Evolutionary conservation across 2,797 vertebrate species (phyloP).

Genomic region (Kryptopterus vitreolus): DNA sequence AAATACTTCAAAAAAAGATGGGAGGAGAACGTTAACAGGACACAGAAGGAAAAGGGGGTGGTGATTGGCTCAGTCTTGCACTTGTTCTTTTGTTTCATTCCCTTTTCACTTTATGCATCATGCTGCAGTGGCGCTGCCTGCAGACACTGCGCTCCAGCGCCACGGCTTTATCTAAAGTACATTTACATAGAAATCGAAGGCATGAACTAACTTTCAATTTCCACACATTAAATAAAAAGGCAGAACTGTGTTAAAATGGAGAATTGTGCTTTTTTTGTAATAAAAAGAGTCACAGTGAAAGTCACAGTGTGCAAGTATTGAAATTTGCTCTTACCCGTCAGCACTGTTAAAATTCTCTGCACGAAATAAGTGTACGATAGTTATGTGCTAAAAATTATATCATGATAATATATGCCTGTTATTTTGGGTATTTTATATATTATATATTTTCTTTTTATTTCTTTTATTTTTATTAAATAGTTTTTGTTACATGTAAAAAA

Average conservation of each 20-base stretch:
- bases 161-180: slow-evolving; percentile 45
- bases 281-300: neutral
- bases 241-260: neutral
- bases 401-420: neutral
- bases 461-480: neutral
- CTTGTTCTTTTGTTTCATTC: slow-evolving; percentile 52
- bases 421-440: neutral
- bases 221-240: slow-evolving; percentile 12
- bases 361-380: neutral
- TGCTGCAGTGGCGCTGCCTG: slow-evolving; percentile 56
- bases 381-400: neutral
- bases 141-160: slow-evolving; percentile 43
- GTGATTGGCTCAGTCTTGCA: slow-evolving; percentile 50
- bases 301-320: neutral
- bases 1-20: slow-evolving; percentile 47
- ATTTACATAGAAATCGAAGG: slow-evolving; percentile 67
- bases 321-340: no score
- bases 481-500: neutral
- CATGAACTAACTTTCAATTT: slow-evolving; percentile 33
- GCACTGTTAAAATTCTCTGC: neutral
- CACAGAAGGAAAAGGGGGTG: slow-evolving; percentile 43
- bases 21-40: slow-evolving; percentile 42
- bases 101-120: slow-evolving; percentile 46
- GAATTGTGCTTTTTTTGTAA: neutral
- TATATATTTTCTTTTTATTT: no score